Evolutionary conservation across 2,888 invertebrate genomes (phyloP), one percentile per base, ranked within the genome.

Genomic region (Chaitophorus viminalis): DNA sequence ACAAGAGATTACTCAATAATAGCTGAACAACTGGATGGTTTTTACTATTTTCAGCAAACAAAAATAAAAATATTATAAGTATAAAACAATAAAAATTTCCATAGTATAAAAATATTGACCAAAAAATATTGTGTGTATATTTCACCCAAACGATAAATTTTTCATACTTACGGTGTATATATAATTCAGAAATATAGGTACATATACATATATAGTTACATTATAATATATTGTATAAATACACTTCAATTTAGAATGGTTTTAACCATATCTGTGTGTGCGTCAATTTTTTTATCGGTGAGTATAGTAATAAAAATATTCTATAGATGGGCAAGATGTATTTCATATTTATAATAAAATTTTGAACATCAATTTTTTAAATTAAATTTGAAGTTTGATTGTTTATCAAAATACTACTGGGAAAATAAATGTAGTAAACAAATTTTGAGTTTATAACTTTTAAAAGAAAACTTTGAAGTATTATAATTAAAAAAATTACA

Each of bases 371-470:
- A 21, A 5, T 25, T 60, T 21, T 60, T 60, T 60, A 29, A 29
- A 68, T 14, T 70, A 29, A 70, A 70, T 17, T 14, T 31, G 9
- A 70, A 70, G 17, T 29, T 31, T 1, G 31, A 31, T 70, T 70
- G n/a, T 9, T 6, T n/a, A 68, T 70, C 1, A 31, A 31, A 70
- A 70, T 1, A 3, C 31, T 70, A 31, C 3, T 17, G 29, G 31
- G 31, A 1, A 70, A 8, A 70, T 70, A 29, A 31, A 17, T 70
- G 31, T 79, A 8, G 1, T n/a, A n/a, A n/a, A 8, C 31, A 60
- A 60, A 79, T 39, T 65, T 36, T 14, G n/a, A 79, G 36, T 79
- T 60, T 2, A 52, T 36, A 65, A 79, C 60, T 25, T 79, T 70
- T 21, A 52, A 70, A 6, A 82, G 52, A 46, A 81, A 81, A 46